Percentiles rank a stretch among this genome's conserved stretches.
Conservation (phyloP, 1,140 invertebrate species). For the Euura saliciscinereae region DNA sequence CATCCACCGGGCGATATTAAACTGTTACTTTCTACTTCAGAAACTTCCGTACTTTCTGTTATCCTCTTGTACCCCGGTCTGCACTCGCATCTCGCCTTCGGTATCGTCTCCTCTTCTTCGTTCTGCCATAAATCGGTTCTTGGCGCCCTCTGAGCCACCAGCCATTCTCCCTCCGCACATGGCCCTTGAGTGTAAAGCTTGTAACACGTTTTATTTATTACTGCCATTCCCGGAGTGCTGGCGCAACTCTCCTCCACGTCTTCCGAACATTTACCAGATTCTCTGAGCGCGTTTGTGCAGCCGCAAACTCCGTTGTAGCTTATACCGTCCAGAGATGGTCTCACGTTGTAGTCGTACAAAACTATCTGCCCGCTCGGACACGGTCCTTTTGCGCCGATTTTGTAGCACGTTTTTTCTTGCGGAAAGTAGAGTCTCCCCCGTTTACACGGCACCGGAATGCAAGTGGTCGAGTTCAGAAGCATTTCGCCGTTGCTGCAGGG, state of each 20-base stretch:
- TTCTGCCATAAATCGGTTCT: conserved; percentile 43
- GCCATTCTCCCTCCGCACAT: conserved; percentile 74
- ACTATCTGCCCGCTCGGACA: conserved; percentile 73
- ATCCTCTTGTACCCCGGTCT: conserved; percentile 69
- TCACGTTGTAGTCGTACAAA: conserved; percentile 76
- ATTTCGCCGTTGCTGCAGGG: conserved; percentile 73
- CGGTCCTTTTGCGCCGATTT: conserved; percentile 74
- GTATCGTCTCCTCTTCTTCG: conserved; percentile 34
- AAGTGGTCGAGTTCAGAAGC: conserved; percentile 66
- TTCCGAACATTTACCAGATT: conserved; percentile 40
- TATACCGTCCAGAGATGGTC: conserved; percentile 77
- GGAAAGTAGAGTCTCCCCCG: conserved; percentile 77
- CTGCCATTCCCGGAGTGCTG: conserved; percentile 64
- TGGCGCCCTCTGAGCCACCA: conserved; percentile 61
- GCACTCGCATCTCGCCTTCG: conserved; percentile 71
- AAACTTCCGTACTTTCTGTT: conserved; percentile 24
- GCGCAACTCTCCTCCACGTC: conserved; percentile 57
- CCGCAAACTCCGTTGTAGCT: conserved; percentile 83
- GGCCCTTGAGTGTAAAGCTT: conserved; percentile 77
- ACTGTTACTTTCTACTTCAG: conserved; percentile 44
- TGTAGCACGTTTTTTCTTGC: conserved; percentile 72
- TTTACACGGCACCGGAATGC: conserved; percentile 71
- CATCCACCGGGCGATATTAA: conserved; percentile 46
- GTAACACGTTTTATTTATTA: conserved; percentile 69
- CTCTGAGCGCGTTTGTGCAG: conserved; percentile 61